Percentiles rank a stretch among this genome's conserved stretches.
These are phyloP conservation scores for Listronotus oregonensis DNA, from an alignment of 1,140 invertebrate species.

Conservation along the genomic window DNA sequence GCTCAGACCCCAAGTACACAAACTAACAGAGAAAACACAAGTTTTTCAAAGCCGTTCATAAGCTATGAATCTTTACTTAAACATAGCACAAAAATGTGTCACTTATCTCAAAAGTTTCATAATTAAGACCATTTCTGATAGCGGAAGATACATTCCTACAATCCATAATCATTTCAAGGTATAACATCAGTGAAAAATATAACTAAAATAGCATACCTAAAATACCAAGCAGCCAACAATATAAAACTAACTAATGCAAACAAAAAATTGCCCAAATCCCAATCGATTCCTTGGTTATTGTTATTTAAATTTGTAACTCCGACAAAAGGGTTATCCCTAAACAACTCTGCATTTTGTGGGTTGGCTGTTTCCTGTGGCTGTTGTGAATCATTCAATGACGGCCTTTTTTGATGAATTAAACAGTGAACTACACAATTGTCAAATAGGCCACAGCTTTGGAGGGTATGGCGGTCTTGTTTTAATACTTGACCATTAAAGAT, in stretches of 20 bases:
- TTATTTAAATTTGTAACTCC: slow-evolving; percentile 36
- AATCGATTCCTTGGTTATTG: slow-evolving; percentile 50
- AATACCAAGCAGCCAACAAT: slow-evolving; percentile 53
- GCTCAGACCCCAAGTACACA: no score
- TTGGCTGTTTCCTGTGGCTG: background rate
- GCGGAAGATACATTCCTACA: no score
- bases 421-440: slow-evolving; percentile 90
- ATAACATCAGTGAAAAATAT: slow-evolving; percentile 8
- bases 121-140: no score
- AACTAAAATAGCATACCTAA: slow-evolving; percentile 44
- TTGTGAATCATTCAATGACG: slow-evolving; percentile 11
- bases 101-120: no score
- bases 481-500: slow-evolving; percentile 89
- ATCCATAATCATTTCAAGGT: background rate
- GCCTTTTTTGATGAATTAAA: slow-evolving; percentile 69
- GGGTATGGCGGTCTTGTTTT: slow-evolving; percentile 73
- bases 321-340: slow-evolving; percentile 7
- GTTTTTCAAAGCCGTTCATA: no score
- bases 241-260: slow-evolving; percentile 50
- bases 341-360: slow-evolving; percentile 4
- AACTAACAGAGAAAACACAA: no score
- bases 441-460: slow-evolving; percentile 78
- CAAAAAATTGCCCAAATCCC: slow-evolving; percentile 53
- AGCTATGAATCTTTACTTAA: no score
- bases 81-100: no score